Conservation (phyloP, 2,113 vertebrate species). For the Agapornis roseicollis region DNA sequence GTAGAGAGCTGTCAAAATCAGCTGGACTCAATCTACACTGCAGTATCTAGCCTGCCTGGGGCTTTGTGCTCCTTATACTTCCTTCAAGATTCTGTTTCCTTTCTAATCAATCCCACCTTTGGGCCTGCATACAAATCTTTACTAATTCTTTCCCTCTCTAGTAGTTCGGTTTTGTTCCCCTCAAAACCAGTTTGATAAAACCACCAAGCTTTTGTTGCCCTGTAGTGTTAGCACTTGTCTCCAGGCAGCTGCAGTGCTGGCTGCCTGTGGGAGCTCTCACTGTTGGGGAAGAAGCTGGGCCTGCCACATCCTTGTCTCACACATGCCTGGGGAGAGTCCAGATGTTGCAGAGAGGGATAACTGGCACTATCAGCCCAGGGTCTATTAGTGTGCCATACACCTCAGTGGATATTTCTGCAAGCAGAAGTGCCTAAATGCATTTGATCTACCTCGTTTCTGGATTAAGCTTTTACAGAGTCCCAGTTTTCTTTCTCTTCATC, state of each 20-base stretch:
- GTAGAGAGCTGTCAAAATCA: not conserved
- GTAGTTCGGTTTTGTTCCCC: not conserved
- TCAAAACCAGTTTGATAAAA: not conserved
- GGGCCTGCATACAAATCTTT: not conserved
- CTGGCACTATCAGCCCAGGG: not conserved
- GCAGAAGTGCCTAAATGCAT: not conserved
- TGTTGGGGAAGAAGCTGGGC: not conserved
- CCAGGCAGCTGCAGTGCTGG: not conserved
- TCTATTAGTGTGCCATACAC: not conserved
- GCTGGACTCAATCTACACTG: not conserved
- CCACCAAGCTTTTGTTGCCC: not conserved
- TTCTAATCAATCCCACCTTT: not conserved
- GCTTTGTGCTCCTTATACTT: not conserved
- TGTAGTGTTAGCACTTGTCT: not conserved
- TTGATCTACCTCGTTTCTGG: not conserved
- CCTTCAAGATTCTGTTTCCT: not conserved
- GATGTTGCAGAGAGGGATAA: not conserved
- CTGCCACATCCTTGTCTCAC: not conserved
- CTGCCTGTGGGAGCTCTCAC: not conserved
- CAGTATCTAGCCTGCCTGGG: not conserved
- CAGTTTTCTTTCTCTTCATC: not conserved
- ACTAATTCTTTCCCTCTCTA: not conserved
- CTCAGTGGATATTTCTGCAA: not conserved
- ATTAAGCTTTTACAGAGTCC: not conserved
- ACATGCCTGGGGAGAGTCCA: not conserved